Evolutionary conservation across 2,113 vertebrate species (phyloP).

Genomic region (Lagenorhynchus albirostris): DNA sequence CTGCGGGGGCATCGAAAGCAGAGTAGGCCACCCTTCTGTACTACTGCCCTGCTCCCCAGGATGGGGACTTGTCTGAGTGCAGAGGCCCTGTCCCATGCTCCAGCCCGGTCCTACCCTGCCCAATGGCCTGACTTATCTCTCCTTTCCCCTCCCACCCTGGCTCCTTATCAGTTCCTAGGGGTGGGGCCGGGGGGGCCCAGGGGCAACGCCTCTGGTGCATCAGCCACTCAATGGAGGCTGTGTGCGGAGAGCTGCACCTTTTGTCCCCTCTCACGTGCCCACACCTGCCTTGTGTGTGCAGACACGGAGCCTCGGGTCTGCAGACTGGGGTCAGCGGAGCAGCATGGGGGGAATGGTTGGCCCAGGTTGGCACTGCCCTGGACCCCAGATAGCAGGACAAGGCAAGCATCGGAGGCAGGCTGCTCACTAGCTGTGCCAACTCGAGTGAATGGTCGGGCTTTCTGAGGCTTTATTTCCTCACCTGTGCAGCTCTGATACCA

Average conservation of each 20-base stretch:
- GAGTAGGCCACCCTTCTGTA: neutral
- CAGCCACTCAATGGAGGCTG: neutral
- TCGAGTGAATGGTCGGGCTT: neutral
- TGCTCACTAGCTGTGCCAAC: neutral
- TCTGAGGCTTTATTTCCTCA: neutral
- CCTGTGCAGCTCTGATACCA: neutral
- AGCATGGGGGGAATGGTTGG: neutral
- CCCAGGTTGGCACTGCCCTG: neutral
- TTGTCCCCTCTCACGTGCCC: neutral
- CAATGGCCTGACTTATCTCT: slow-evolving; percentile 38
- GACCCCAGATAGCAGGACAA: neutral
- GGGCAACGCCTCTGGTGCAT: slow-evolving; percentile 3
- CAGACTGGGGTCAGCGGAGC: neutral
- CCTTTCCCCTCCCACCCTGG: neutral
- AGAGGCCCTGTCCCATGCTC: neutral
- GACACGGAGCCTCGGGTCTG: neutral
- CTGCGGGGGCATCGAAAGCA: neutral
- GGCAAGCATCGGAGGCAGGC: neutral
- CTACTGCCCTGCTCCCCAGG: neutral
- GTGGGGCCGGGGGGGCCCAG: slow-evolving; percentile 34
- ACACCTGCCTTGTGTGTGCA: slow-evolving; percentile 18
- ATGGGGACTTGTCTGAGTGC: neutral
- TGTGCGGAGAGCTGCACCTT: slow-evolving; percentile 1
- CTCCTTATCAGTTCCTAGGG: slow-evolving; percentile 56
- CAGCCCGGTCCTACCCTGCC: neutral